These are phyloP conservation scores for Tachuris rubrigastra DNA, from an alignment of 2,113 vertebrate genomes.

Conservation along the genomic window DNA sequence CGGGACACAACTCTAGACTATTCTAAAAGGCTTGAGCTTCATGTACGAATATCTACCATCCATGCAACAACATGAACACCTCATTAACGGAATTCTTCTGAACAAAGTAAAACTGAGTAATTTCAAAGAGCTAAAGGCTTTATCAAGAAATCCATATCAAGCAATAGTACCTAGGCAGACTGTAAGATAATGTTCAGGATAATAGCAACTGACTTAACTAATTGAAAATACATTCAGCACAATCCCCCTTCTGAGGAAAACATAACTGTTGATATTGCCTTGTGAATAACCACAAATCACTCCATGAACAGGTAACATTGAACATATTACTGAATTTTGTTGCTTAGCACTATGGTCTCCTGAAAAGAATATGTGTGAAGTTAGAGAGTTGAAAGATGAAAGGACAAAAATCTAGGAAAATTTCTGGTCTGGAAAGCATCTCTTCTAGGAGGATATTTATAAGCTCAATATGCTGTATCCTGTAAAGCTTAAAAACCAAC, in stretches of 20 bases:
- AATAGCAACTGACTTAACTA: not conserved
- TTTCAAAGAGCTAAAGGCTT: not conserved
- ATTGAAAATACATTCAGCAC: not conserved
- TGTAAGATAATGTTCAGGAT: not conserved
- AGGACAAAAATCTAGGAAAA: not conserved
- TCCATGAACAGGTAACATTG: not conserved
- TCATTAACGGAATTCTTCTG: not conserved
- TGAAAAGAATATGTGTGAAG: not conserved
- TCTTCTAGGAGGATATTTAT: not conserved
- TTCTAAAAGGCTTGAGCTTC: not conserved
- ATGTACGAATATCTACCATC: not conserved
- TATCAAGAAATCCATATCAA: not conserved
- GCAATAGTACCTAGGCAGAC: not conserved
- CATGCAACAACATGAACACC: not conserved
- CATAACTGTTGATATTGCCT: not conserved
- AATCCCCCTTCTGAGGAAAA: not conserved
- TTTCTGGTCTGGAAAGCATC: not conserved
- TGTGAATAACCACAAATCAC: not conserved
- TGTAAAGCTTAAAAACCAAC: not conserved
- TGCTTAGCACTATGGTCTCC: not conserved
- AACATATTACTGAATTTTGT: not conserved
- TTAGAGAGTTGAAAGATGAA: not conserved
- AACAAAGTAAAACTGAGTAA: not conserved
- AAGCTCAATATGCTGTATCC: not conserved
- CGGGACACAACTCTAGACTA: not conserved